Conservation (phyloP, 2,797 vertebrate species). For the Sebastes trivittatus region DNA sequence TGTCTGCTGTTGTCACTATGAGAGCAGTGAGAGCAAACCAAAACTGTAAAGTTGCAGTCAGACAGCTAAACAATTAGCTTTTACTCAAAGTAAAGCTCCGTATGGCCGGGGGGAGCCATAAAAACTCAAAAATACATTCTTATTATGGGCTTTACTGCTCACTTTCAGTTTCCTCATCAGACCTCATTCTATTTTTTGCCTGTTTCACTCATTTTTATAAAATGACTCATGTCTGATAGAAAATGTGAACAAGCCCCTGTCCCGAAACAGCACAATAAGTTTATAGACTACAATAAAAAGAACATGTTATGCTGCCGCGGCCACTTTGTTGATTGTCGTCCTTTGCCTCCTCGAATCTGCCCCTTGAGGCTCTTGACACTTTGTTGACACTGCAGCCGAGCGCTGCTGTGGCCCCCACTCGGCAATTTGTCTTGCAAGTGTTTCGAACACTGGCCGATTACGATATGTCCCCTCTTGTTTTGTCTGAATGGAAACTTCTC, state of each 20-base stretch:
- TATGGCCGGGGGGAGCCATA: background rate
- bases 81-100: background rate
- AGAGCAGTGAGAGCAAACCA: background rate
- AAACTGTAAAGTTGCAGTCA: background rate
- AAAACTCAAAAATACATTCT: background rate
- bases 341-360: conserved; percentile 41
- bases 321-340: conserved; percentile 20
- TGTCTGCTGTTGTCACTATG: background rate
- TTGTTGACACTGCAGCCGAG: conserved; percentile 30
- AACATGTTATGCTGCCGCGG: background rate
- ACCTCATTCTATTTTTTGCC: background rate
- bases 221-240: background rate
- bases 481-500: conserved; percentile 35
- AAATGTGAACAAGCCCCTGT: background rate
- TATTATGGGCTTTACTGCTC: background rate
- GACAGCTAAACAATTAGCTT: background rate
- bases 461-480: conserved; percentile 17
- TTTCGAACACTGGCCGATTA: conserved; percentile 17
- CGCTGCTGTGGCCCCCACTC: background rate
- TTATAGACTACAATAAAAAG: conserved; percentile 19
- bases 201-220: background rate
- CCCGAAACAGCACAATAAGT: background rate
- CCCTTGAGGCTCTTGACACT: conserved; percentile 27
- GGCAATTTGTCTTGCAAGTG: conserved; percentile 39
- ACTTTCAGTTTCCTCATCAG: background rate